A percentile compares a stretch with the other conserved stretches of the same genome.
phyloP scores from a whole-genome alignment of 2,888 invertebrate genomes.

The Pseudeuparius sepicola region DNA sequence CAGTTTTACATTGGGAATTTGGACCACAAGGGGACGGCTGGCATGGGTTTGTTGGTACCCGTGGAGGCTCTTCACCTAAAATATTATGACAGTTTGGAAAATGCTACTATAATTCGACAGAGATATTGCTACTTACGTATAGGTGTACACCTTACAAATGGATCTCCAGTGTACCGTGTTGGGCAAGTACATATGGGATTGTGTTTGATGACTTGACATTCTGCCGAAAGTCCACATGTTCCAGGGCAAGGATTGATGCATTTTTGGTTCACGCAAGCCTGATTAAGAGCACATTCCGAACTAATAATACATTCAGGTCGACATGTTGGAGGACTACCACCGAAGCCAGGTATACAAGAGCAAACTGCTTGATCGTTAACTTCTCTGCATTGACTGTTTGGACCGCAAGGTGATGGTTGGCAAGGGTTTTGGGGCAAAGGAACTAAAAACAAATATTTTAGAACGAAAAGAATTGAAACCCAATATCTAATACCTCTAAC shows the following conservation, averaged over 20 bases:
- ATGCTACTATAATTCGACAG: slow-evolving; percentile 3
- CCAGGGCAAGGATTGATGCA: slow-evolving; percentile 46
- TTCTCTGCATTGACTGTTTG: slow-evolving; percentile 42
- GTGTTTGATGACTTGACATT: slow-evolving; percentile 63
- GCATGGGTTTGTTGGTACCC: slow-evolving; percentile 48
- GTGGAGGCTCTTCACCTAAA: slow-evolving; percentile 26
- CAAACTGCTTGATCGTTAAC: slow-evolving; percentile 42
- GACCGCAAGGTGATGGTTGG: slow-evolving; percentile 40
- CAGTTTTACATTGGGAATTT: slow-evolving; percentile 51
- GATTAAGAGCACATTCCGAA: slow-evolving; percentile 42
- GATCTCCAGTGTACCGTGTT: slow-evolving; percentile 58
- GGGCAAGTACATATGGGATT: slow-evolving; percentile 65
- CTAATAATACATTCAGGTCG: slow-evolving; percentile 43
- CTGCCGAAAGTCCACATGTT: slow-evolving; percentile 52
- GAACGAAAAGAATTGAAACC: slow-evolving; percentile 8
- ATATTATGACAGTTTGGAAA: slow-evolving; percentile 18
- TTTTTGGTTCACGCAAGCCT: slow-evolving; percentile 45
- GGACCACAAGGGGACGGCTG: slow-evolving; percentile 58
- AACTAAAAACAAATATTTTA: slow-evolving; percentile 25
- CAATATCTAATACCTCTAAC: slow-evolving; percentile 29
- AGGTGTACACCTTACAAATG: slow-evolving; percentile 52
- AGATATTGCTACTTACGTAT: slow-evolving; percentile 26
- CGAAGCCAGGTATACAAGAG: slow-evolving; percentile 40
- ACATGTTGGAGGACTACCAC: slow-evolving; percentile 44
- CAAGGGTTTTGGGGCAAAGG: slow-evolving; percentile 32